Evolutionary conservation across 2,113 vertebrate genomes (phyloP).

Genomic region (Paramormyrops kingsleyae): DNA sequence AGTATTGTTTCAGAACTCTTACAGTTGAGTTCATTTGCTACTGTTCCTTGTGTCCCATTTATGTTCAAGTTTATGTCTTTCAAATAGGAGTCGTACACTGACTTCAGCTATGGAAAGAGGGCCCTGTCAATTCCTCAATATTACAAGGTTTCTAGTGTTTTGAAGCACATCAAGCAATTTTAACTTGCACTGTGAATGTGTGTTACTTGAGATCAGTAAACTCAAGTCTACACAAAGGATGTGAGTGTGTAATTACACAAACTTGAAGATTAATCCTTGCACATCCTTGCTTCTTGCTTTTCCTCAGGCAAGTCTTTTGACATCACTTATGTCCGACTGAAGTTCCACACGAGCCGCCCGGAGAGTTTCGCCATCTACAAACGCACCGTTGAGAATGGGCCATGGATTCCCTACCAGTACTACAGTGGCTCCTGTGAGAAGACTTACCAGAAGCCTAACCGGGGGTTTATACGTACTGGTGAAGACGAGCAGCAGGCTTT

Average conservation of each 20-base stretch:
- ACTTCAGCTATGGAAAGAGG: neutral
- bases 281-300: neutral
- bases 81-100: neutral
- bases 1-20: neutral
- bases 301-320: slow-evolving; percentile 86
- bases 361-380: slow-evolving; percentile 97
- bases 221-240: neutral
- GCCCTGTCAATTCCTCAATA: neutral
- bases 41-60: neutral
- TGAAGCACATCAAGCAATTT: neutral
- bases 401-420: slow-evolving; percentile 91
- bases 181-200: neutral
- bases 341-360: slow-evolving; percentile 94
- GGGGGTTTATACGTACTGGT: slow-evolving; percentile 82
- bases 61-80: neutral
- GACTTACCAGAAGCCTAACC: slow-evolving; percentile 74
- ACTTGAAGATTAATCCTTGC: neutral
- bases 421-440: slow-evolving; percentile 96
- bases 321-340: slow-evolving; percentile 92
- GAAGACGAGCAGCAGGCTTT: slow-evolving; percentile 89
- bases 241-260: neutral
- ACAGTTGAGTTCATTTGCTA: neutral
- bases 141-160: neutral
- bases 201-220: neutral
- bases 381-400: slow-evolving; percentile 69